Evolutionary conservation across 2,888 invertebrate genomes (phyloP), one percentile per base, ranked within the genome.

Genomic region (Branchellion lobata): DNA sequence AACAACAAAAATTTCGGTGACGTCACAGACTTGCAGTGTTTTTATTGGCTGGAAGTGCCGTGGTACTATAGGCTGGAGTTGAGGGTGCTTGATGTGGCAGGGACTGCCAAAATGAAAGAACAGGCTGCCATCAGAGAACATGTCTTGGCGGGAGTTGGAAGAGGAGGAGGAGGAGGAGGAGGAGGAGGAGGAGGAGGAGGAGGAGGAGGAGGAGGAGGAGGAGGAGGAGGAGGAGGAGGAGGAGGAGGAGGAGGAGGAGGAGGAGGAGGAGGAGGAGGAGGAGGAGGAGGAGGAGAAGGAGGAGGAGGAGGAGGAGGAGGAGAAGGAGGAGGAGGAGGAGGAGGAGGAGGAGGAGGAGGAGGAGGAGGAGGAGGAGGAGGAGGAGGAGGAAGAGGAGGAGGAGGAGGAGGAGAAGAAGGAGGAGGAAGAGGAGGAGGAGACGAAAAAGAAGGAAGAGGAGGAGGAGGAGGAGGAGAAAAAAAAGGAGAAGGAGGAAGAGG

Each of bases 21-120:
- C 1, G 51, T 53, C 31, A 24, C 14, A 8, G 2, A 27, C n/a
- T 21, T 53, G 11, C 51, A 31, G 53, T 75, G 51, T 51, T 27
- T 51, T 27, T 75, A 75, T 33, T 51, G 75, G 29, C 51, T 75
- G 1, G 47, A 53, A 31, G 40, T 40, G 53, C 18, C 14, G 29
- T 27, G 29, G 24, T 21, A 27, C 31, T 29, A 27, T 14, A 47
- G 53, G 18, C 29, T 29, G 47, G 51, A 51, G 31, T 27, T 75
- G 29, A 53, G 47, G 5, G 47, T 75, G 24, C 18, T 75, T 5
- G 75, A 75, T 53, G 5, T 72, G 61, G 21, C 21, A 18, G 61
- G 61, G 3, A 18, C 40, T 14, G 21, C 40, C 72, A 40, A 24
- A n/a, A 47, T 36, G 2, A 33, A 34, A 3, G 33, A 33, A 8